A percentile compares a stretch with the other conserved stretches of the same genome.
Evolutionary conservation across 2,113 vertebrate genomes (phyloP).

Genomic region (Euleptes europaea): DNA sequence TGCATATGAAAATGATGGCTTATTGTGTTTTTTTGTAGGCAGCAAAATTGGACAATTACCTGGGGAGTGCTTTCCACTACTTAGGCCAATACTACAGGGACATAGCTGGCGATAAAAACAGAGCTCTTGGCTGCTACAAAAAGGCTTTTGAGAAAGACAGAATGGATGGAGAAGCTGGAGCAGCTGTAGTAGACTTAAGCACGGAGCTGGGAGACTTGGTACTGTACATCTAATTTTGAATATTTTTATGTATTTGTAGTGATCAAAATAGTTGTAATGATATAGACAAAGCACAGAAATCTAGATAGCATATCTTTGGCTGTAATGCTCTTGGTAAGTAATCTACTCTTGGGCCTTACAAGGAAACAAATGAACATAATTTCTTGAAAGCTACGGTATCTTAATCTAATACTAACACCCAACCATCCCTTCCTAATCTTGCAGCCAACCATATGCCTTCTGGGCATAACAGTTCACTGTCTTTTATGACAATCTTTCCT

Average conservation of each 20-base stretch:
- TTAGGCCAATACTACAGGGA: conserved; percentile 92
- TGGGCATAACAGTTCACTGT: neutral
- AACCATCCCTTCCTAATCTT: neutral
- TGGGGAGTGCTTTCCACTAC: conserved; percentile 85
- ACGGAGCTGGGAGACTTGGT: conserved; percentile 91
- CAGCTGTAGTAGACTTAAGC: conserved; percentile 88
- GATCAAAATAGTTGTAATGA: neutral
- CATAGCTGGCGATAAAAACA: conserved; percentile 80
- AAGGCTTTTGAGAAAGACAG: conserved; percentile 93
- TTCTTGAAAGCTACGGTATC: neutral
- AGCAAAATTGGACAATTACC: conserved; percentile 87
- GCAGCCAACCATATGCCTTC: neutral
- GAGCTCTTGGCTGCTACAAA: conserved; percentile 93
- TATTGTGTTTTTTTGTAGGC: conserved; percentile 75
- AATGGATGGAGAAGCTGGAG: conserved; percentile 84
- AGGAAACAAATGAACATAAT: neutral
- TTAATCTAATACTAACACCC: neutral
- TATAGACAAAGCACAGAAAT: neutral
- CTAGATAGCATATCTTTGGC: neutral
- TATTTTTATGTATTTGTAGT: neutral
- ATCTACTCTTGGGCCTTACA: neutral
- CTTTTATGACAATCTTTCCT: neutral
- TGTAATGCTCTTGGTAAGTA: too few relatives aligned
- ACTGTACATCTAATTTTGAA: conserved; percentile 14
- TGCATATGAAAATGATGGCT: neutral